A percentile compares a stretch with the other conserved stretches of the same genome.
Conservation (phyloP, 2,113 vertebrate genomes). For the Chlorodrepanis virens region DNA sequence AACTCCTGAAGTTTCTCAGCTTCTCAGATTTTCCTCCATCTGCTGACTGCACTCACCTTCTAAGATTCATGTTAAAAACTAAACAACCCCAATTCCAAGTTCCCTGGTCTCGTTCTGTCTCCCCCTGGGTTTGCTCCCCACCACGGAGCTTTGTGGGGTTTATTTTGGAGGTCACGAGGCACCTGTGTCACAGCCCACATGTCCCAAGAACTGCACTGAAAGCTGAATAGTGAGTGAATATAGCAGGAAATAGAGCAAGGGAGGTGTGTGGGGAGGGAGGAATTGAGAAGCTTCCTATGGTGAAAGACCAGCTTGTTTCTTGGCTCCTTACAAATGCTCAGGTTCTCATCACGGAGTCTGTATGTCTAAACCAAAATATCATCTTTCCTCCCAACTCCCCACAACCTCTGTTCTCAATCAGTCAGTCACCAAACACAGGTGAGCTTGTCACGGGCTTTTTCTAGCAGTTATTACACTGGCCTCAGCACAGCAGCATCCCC, state of each 20-base stretch:
- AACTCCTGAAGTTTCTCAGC: not conserved
- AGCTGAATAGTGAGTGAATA: not conserved
- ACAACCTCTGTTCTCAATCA: not conserved
- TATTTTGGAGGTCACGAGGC: not conserved
- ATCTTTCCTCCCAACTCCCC: not conserved
- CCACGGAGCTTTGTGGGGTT: not conserved
- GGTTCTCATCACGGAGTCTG: not conserved
- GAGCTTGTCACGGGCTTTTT: not conserved
- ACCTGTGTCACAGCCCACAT: not conserved
- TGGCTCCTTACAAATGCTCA: not conserved
- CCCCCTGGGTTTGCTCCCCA: not conserved
- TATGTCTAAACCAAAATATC: not conserved
- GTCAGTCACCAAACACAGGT: not conserved
- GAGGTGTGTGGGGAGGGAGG: fast-evolving
- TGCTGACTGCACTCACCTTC: not conserved
- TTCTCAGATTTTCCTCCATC: not conserved
- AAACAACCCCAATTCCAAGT: not conserved
- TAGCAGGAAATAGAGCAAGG: not conserved
- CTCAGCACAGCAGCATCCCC: not conserved
- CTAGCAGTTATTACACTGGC: not conserved
- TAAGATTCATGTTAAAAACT: not conserved
- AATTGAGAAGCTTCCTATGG: not conserved
- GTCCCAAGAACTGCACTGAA: not conserved
- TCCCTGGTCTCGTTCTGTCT: not conserved
- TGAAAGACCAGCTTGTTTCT: not conserved